Evolutionary conservation across 1,140 invertebrate genomes (phyloP), one percentile per base, ranked within the genome.

Genomic region (Musca domestica): DNA sequence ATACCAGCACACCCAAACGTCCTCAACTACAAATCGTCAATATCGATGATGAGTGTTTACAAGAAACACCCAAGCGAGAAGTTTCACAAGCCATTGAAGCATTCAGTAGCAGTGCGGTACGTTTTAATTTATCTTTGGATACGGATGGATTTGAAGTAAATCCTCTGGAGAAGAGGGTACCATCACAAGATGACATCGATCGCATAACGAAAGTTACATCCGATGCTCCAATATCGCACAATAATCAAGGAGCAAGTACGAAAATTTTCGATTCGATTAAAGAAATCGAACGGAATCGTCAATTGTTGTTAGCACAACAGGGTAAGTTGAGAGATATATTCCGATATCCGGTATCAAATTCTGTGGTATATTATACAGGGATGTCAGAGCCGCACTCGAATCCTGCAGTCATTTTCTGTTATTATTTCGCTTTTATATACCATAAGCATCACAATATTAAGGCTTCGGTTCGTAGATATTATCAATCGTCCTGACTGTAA

Each of bases 301-400:
- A 95, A 74, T 85, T 93, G 70, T 89, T 95, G 85, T 86, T 96
- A 74, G 93, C 92, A 67, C 92, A 95, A 81, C 93, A 95, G 91
- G 94, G 94, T 94, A 83, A 74, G 6, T 19, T 41, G 20, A n/a
- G n/a, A n/a, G n/a, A n/a, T n/a, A n/a, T n/a, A n/a, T n/a, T n/a
- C n/a, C n/a, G n/a, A n/a, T n/a, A n/a, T n/a, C n/a, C n/a, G n/a
- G n/a, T n/a, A n/a, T n/a, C n/a, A n/a, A n/a, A n/a, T n/a, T n/a
- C n/a, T n/a, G n/a, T n/a, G n/a, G n/a, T n/a, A n/a, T n/a, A n/a
- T n/a, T n/a, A n/a, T n/a, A n/a, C n/a, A n/a, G n/a, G n/a, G n/a
- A n/a, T n/a, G n/a, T n/a, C n/a, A n/a, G n/a, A n/a, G n/a, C n/a
- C n/a, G n/a, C n/a, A n/a, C n/a, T n/a, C n/a, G n/a, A n/a, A n/a